These are phyloP conservation scores for Apodemus sylvaticus DNA, from an alignment of 2,113 vertebrate species.

Conservation along the genomic window DNA sequence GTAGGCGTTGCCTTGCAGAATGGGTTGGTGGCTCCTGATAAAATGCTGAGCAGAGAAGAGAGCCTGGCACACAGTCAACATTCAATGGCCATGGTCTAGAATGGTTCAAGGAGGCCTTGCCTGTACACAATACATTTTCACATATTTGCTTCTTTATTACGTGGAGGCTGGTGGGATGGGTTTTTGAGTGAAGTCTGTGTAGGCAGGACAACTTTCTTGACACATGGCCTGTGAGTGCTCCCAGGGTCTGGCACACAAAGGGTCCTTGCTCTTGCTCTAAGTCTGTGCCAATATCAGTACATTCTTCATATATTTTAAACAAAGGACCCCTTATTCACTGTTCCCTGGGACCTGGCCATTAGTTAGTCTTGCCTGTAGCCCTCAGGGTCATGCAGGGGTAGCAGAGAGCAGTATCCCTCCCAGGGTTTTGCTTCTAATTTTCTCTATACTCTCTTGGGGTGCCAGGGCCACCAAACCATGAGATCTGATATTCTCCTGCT, in stretches of 20 bases:
- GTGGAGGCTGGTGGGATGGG: not conserved
- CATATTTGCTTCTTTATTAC: not conserved
- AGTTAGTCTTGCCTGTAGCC: not conserved
- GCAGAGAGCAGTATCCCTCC: not conserved
- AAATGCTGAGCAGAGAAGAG: not conserved
- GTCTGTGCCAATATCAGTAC: not conserved
- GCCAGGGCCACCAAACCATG: not conserved
- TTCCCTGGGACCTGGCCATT: not conserved
- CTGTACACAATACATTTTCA: not conserved
- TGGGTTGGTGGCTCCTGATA: not conserved
- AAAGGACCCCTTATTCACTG: not conserved
- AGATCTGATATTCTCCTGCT: not conserved
- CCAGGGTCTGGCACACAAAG: not conserved
- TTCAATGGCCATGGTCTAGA: not conserved
- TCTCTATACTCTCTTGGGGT: not conserved
- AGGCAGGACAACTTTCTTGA: not conserved
- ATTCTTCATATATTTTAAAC: not conserved
- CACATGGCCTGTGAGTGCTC: not conserved
- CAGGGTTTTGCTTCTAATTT: not conserved
- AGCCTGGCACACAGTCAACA: not conserved
- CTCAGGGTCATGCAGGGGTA: too few species aligned
- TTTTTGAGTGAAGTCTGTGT: not conserved
- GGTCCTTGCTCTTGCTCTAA: not conserved
- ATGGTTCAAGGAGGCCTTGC: not conserved
- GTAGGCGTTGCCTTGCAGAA: not conserved